Evolutionary conservation across 2,888 invertebrate species (phyloP), one percentile per base, ranked within the genome.

Genomic region (Mimas tiliae): DNA sequence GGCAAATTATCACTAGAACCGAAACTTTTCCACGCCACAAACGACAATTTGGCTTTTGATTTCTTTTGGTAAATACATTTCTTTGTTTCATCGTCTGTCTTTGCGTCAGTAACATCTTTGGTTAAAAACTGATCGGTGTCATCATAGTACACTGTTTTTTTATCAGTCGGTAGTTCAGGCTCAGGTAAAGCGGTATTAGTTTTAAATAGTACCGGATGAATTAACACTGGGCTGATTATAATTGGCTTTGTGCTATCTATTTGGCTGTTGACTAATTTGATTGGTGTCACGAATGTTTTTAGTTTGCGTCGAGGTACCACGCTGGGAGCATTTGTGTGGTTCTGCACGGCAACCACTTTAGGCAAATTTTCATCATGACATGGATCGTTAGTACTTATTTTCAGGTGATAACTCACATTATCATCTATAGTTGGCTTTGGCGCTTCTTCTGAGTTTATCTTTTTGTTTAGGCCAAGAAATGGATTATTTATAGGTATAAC

Each of bases 351-450:
- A 6, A 72, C 65, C 63, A 72, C 65, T 68, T 79, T 75, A 68
- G 80, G 69, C 65, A 70, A 21, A 42, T 72, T 69, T 45, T 75
- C 65, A 64, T 76, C 70, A 62, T 79, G 77, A 62, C 72, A 76
- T 64, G 86, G 74, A 73, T 91, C 90, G 73, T 78, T 85, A 14
- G 88, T 90, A 68, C 89, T 90, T 74, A 93, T 92, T 85, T 88
- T 93, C 66, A 93, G 83, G 77, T 86, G 91, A 72, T 93, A 92
- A 76, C 89, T 90, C 11, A 93, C 89, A 65, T 81, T 85, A 70
- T 88, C 84, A 69, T 88, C 86, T 62, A 81, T 80, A 55, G 74
- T 69, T 47, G 76, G 68, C 47, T 79, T 77, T 62, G 70, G 66
- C 66, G 68, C 74, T 45, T 55, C 66, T 64, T 68, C 63, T 47